Conservation (phyloP, 2,113 vertebrate genomes). For the Gopherus flavomarginatus region DNA sequence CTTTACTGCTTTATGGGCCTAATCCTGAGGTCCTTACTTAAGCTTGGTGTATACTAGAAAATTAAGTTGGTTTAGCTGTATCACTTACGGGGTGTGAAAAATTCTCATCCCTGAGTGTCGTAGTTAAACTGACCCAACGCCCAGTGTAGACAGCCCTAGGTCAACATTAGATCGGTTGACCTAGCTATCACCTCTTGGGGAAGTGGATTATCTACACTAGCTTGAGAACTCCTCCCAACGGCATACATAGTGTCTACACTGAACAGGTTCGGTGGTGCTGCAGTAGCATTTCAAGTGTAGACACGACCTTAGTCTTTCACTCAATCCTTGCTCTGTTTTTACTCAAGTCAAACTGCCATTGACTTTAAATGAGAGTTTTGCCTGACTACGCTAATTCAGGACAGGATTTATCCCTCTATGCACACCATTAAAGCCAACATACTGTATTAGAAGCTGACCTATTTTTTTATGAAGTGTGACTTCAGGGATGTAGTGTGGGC, state of each 20-base stretch:
- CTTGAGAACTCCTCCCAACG: neutral
- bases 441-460: neutral
- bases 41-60: neutral
- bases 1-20: accelerated
- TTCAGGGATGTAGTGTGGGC: neutral
- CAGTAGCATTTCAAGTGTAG: too few species aligned
- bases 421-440: accelerated
- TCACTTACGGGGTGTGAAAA: neutral
- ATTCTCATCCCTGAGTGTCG: neutral
- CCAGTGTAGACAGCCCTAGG: neutral
- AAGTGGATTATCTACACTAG: neutral
- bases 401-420: neutral
- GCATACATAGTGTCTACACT: neutral
- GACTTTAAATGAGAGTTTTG: neutral
- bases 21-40: neutral
- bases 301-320: neutral
- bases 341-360: neutral
- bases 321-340: neutral
- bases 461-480: neutral
- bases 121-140: neutral
- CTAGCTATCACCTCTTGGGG: neutral
- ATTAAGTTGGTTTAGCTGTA: neutral
- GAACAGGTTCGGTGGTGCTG: neutral
- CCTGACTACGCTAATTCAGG: neutral
- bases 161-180: neutral